Percentiles rank a stretch among this genome's conserved stretches.
Evolutionary conservation across 2,888 invertebrate species (phyloP).

Genomic region (Xanthorhoe designata): DNA sequence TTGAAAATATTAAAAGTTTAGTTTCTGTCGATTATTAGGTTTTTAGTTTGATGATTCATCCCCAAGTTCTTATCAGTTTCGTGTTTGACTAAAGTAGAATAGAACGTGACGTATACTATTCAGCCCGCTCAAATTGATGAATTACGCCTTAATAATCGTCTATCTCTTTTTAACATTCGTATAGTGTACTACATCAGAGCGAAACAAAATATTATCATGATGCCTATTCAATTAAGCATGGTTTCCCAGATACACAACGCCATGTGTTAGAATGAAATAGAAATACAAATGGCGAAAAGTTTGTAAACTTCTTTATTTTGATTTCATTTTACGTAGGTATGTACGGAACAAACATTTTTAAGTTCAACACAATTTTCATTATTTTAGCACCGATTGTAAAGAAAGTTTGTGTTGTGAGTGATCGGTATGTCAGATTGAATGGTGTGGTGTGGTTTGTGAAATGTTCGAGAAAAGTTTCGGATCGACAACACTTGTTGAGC

Average conservation of each 20-base stretch:
- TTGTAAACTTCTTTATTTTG: conserved; percentile 56
- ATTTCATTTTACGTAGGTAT: conserved; percentile 43
- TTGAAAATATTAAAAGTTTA: conserved; percentile 18
- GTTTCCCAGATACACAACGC: conserved; percentile 45
- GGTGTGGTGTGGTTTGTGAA: conserved; percentile 54
- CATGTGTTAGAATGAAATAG: conserved; percentile 73
- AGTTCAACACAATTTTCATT: conserved; percentile 5
- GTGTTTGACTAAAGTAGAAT: conserved; percentile 66
- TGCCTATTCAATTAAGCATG: conserved; percentile 38
- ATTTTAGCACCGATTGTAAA: neutral
- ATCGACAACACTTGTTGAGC: conserved; percentile 73
- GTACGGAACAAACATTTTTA: conserved; percentile 22
- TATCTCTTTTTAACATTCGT: conserved; percentile 60
- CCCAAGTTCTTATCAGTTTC: conserved; percentile 72
- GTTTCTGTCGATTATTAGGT: conserved; percentile 17
- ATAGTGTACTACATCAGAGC: conserved; percentile 20
- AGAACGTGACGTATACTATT: conserved; percentile 69
- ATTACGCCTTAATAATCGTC: conserved; percentile 30
- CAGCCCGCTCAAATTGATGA: conserved; percentile 49
- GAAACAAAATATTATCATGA: conserved; percentile 33
- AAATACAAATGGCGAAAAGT: conserved; percentile 62
- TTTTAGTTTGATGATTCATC: conserved; percentile 58
- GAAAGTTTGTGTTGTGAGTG: conserved; percentile 11
- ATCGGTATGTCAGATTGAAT: conserved; percentile 41
- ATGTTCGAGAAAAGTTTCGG: conserved; percentile 65